These are phyloP conservation scores for Triplophysa bombifrons DNA, from an alignment of 2,797 vertebrate species.

Conservation along the genomic window DNA sequence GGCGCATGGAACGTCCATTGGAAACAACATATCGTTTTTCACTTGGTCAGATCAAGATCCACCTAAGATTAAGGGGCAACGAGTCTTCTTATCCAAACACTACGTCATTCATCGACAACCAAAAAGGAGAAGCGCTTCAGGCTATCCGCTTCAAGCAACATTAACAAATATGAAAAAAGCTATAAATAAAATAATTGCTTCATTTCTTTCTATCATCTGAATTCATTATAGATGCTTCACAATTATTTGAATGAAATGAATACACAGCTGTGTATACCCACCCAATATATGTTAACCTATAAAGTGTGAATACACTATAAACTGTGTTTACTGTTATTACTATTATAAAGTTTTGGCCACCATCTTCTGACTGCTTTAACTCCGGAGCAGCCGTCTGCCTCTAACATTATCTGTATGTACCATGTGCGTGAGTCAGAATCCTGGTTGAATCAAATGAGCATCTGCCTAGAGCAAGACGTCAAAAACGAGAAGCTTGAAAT, in stretches of 20 bases:
- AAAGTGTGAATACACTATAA: neutral
- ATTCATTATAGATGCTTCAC: neutral
- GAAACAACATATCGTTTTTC: too few relatives aligned
- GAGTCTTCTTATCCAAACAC: too few relatives aligned
- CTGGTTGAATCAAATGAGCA: slow-evolving; percentile 6
- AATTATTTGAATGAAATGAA: neutral
- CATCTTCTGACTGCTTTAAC: neutral
- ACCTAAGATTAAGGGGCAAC: too few relatives aligned
- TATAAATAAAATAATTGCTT: neutral
- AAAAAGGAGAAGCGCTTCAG: too few relatives aligned
- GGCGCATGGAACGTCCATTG: too few relatives aligned
- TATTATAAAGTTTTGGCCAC: neutral
- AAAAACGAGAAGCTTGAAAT: neutral
- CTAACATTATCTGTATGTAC: neutral
- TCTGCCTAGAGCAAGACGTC: slow-evolving; percentile 14
- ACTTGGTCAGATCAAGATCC: too few relatives aligned
- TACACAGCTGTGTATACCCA: neutral
- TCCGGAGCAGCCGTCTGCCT: neutral
- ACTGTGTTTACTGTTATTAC: neutral
- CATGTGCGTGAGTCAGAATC: neutral
- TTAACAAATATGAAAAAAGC: too few relatives aligned
- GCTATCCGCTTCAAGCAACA: too few relatives aligned
- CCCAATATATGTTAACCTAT: neutral
- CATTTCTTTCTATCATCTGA: neutral
- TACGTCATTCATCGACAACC: too few relatives aligned